phyloP scores from a whole-genome alignment of 2,888 invertebrate species.

The Apodemia zela region DNA sequence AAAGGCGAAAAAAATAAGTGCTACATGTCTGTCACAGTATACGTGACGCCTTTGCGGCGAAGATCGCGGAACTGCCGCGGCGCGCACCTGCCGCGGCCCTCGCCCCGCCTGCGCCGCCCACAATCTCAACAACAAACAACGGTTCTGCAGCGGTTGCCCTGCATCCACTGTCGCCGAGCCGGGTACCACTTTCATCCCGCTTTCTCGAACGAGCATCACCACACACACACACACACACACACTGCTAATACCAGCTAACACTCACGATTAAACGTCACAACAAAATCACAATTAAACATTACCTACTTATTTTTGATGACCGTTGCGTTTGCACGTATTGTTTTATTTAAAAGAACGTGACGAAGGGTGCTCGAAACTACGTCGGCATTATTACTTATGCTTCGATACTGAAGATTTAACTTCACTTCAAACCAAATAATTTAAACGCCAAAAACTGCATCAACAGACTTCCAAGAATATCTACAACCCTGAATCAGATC shows the following conservation, averaged over 20 bases:
- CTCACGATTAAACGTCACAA: neutral
- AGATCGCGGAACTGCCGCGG: slow-evolving; percentile 69
- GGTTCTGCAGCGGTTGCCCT: slow-evolving; percentile 69
- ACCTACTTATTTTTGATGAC: neutral
- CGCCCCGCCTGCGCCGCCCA: slow-evolving; percentile 55
- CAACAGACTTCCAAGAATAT: too few species aligned
- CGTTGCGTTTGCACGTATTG: neutral
- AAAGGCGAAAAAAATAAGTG: slow-evolving; percentile 46
- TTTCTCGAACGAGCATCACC: slow-evolving; percentile 49
- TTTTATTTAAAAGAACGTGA: slow-evolving; percentile 9
- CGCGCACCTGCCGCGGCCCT: slow-evolving; percentile 48
- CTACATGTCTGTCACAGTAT: slow-evolving; percentile 58
- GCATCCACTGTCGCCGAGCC: slow-evolving; percentile 55
- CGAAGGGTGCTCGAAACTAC: neutral
- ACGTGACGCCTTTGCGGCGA: slow-evolving; percentile 55
- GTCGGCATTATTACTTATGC: neutral
- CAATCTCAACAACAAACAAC: slow-evolving; percentile 69
- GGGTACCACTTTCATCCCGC: slow-evolving; percentile 59
- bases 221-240: slow-evolving; percentile 22
- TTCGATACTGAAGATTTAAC: neutral
- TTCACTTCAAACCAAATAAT: neutral
- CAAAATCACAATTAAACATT: neutral
- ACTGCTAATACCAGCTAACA: slow-evolving; percentile 7
- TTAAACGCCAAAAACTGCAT: too few species aligned
- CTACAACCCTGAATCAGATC: too few species aligned